These are phyloP conservation scores for Morpho helenor DNA, from an alignment of 2,888 invertebrate species.

Conservation along the genomic window DNA sequence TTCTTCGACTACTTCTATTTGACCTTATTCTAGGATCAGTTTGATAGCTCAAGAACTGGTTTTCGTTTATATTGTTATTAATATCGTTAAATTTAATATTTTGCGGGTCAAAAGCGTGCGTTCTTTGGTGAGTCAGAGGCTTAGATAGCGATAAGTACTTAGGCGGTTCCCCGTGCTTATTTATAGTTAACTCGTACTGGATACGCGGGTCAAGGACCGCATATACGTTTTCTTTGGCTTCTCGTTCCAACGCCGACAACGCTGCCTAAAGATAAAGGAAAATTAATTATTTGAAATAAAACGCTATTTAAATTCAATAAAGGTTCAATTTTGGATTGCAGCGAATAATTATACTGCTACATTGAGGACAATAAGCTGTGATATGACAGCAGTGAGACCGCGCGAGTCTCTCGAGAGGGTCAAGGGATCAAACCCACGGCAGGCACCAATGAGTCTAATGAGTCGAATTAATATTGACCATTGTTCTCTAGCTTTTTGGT, in stretches of 20 bases:
- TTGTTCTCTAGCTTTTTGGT: too few species aligned
- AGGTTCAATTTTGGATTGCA: too few species aligned
- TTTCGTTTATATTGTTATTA: conserved; percentile 54
- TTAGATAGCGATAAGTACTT: conserved; percentile 74
- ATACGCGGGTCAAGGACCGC: conserved; percentile 76
- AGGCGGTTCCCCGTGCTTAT: conserved; percentile 75
- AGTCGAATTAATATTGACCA: too few species aligned
- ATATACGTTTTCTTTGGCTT: conserved; percentile 79
- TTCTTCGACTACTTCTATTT: conserved; percentile 47
- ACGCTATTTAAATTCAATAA: neutral
- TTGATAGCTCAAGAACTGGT: conserved; percentile 57
- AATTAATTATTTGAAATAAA: neutral
- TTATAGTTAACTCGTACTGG: conserved; percentile 77
- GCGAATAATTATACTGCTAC: too few species aligned
- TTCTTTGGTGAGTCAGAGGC: conserved; percentile 74
- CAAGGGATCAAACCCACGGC: too few species aligned
- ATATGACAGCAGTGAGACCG: neutral
- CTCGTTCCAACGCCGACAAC: conserved; percentile 70
- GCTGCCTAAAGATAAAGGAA: conserved; percentile 54
- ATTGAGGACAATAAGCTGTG: too few species aligned
- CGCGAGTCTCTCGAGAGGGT: too few species aligned
- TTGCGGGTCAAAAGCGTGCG: conserved; percentile 62
- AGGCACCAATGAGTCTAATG: too few species aligned
- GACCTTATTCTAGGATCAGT: conserved; percentile 51
- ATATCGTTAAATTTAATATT: conserved; percentile 50